Percentiles rank a stretch among this genome's conserved stretches.
Conservation (phyloP, 2,113 vertebrate genomes). For the Echinops telfairi region DNA sequence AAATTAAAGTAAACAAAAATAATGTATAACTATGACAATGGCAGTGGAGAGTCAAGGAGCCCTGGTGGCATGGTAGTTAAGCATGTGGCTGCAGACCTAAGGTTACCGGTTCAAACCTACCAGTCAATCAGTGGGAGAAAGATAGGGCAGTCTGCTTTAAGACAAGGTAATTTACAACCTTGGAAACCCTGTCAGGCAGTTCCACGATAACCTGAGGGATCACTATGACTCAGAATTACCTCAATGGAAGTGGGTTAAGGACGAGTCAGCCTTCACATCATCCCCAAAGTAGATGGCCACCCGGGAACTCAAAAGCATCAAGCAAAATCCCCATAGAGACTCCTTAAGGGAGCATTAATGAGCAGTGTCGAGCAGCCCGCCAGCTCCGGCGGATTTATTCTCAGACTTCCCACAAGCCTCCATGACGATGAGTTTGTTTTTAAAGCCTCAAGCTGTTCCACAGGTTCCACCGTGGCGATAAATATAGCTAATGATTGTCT, state of each 20-base stretch:
- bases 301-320: background rate
- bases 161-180: background rate
- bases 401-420: constrained; percentile 64
- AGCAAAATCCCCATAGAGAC: constrained; percentile 64
- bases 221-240: background rate
- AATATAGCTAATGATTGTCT: constrained; percentile 75
- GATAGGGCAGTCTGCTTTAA: background rate
- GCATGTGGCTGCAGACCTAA: background rate
- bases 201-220: background rate
- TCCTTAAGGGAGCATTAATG: constrained; percentile 50
- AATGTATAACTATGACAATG: background rate
- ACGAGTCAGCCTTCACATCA: constrained; percentile 29
- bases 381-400: constrained; percentile 37
- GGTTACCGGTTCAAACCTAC: background rate
- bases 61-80: background rate
- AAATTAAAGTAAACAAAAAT: constrained; percentile 55
- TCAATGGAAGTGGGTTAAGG: background rate
- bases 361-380: constrained; percentile 65
- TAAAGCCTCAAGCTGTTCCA: constrained; percentile 72
- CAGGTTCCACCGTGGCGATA: constrained; percentile 72
- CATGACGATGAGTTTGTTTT: constrained; percentile 47
- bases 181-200: background rate
- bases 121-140: background rate
- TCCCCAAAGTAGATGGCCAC: background rate
- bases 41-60: constrained; percentile 3